A percentile compares a stretch with the other conserved stretches of the same genome.
Evolutionary conservation across 2,888 invertebrate species (phyloP).

Genomic region (Deilephila porcellus): DNA sequence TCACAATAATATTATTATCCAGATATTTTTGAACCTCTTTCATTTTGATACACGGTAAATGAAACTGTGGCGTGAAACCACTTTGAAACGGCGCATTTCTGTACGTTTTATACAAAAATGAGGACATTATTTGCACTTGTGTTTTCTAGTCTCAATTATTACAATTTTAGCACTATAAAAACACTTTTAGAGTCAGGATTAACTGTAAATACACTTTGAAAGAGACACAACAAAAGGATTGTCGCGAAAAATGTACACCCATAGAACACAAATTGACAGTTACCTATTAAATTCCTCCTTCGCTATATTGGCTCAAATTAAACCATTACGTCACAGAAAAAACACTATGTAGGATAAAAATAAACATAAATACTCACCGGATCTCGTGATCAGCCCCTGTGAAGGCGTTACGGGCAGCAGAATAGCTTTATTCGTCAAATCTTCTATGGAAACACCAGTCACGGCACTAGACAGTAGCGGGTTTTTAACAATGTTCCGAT

Average conservation of each 20-base stretch:
- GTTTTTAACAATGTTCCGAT: conserved; percentile 84
- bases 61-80: conserved; percentile 67
- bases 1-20: conserved; percentile 57
- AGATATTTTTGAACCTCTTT: conserved; percentile 61
- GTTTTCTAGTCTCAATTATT: conserved; percentile 21
- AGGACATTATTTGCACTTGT: conserved; percentile 53
- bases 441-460: conserved; percentile 89
- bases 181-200: background rate
- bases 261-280: conserved; percentile 53
- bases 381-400: conserved; percentile 69
- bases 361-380: conserved; percentile 76
- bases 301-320: conserved; percentile 53
- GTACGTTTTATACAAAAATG: conserved; percentile 74
- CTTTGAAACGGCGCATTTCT: conserved; percentile 70
- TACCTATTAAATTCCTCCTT: conserved; percentile 45
- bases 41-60: conserved; percentile 54
- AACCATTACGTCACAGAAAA: conserved; percentile 57
- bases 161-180: conserved; percentile 6
- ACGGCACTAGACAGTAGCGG: conserved; percentile 90
- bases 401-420: conserved; percentile 86
- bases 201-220: conserved; percentile 28
- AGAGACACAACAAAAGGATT: conserved; percentile 14
- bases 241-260: conserved; percentile 37
- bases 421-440: conserved; percentile 89
- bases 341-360: conserved; percentile 61